A percentile compares a stretch with the other conserved stretches of the same genome.
These are phyloP conservation scores for Scolanthus callimorphus DNA, from an alignment of 92 coral and sea anemone genomes.

Conservation along the genomic window DNA sequence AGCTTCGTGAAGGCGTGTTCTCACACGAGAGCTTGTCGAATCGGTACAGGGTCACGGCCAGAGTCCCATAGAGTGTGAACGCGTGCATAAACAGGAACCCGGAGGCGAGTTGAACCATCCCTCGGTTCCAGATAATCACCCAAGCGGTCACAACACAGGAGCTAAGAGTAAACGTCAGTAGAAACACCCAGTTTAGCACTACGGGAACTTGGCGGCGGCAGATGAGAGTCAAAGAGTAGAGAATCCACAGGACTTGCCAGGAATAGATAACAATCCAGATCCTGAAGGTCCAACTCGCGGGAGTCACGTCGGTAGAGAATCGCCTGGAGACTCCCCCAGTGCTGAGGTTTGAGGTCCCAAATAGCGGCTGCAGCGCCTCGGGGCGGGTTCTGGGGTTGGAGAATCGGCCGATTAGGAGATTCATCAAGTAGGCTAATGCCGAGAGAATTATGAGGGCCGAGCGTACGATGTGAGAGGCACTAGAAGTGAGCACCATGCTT, in stretches of 20 bases:
- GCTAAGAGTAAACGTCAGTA: constrained; percentile 40
- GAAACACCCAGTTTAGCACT: constrained; percentile 46
- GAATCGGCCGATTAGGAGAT: constrained; percentile 6
- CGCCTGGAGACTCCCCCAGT: constrained; percentile 32
- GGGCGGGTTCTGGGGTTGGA: constrained; percentile 9
- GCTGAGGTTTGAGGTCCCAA: constrained; percentile 19
- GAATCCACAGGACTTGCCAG: constrained; percentile 57
- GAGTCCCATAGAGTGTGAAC: constrained; percentile 35
- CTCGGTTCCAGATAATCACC: constrained; percentile 44
- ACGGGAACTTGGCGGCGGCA: constrained; percentile 35
- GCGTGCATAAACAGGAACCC: constrained; percentile 8
- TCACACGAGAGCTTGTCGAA: constrained; percentile 13
- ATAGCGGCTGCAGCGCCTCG: constrained; percentile 4
- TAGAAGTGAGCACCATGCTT: too few species aligned
- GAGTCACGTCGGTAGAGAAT: constrained; percentile 51
- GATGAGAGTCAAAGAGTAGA: constrained; percentile 49
- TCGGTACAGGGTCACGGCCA: constrained; percentile 37
- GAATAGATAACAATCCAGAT: constrained; percentile 65
- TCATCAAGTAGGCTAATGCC: constrained; percentile 21
- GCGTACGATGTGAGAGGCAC: constrained; percentile 3
- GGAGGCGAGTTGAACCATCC: constrained; percentile 8
- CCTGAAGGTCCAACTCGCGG: constrained; percentile 58
- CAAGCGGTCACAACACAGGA: constrained; percentile 45
- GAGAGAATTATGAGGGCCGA: constrained; percentile 13
- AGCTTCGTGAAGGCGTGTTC: constrained; percentile 5